Evolutionary conservation across 2,888 invertebrate species (phyloP).

Genomic region (Eupsilia transversa): DNA sequence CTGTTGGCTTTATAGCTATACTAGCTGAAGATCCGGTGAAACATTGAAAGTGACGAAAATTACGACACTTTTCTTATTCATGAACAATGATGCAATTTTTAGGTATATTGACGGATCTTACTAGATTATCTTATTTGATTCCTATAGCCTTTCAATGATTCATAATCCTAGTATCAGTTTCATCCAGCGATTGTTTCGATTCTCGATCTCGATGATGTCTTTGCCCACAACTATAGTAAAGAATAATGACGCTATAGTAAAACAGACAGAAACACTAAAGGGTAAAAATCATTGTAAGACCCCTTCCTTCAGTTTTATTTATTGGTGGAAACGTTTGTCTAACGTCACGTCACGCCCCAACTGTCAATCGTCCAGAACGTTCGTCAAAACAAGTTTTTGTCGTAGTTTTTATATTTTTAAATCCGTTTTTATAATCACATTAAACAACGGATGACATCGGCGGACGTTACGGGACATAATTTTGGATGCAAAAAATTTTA

Average conservation of each 20-base stretch:
- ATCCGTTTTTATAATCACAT: conserved; percentile 61
- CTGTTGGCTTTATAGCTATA: background rate
- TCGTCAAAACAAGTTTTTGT: conserved; percentile 61
- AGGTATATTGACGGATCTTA: background rate
- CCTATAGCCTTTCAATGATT: background rate
- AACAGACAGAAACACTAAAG: background rate
- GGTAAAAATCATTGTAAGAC: conserved; percentile 15
- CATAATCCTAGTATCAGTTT: conserved; percentile 2
- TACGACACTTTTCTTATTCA: background rate
- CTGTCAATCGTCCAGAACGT: conserved; percentile 42
- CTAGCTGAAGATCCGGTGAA: background rate
- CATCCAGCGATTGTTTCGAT: background rate
- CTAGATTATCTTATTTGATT: conserved; percentile 1
- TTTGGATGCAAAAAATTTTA: conserved; percentile 71
- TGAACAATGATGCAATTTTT: background rate
- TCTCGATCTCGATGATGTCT: background rate
- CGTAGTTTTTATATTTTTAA: conserved; percentile 36
- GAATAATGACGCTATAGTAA: background rate
- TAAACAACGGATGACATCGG: conserved; percentile 72
- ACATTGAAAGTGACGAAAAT: background rate
- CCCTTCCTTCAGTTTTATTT: conserved; percentile 19
- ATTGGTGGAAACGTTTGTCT: conserved; percentile 15
- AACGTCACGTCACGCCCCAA: conserved; percentile 41
- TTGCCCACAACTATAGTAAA: background rate
- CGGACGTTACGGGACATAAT: conserved; percentile 76